Base-by-base conservation (phyloP, 2,888 invertebrate species). In the Augochlorella aurata region DNA sequence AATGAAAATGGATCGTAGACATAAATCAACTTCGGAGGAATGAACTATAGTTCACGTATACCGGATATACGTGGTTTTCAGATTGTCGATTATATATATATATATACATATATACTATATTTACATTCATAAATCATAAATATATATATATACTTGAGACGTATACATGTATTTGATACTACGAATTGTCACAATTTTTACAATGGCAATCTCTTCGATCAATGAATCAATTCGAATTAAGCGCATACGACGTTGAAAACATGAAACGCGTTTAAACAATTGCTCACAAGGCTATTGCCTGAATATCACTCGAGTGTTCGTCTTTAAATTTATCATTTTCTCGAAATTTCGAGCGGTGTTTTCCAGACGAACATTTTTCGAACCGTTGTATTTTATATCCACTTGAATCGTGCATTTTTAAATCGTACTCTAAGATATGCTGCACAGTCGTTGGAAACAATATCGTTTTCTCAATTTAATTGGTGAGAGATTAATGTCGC, bases 101-200 rank as follows among this genome's bases (percentile, higher is more conserved):
- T 69, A 81, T 52, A 79, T 79, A 81, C 67, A 58, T 47, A 77
- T 71, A 79, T 24, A 74, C 38, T 38, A 38, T 38, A 38, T 38
- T 38, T 79, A 82, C 67, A 74, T 69, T 50, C 79, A 69, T 50
- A 49, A 49, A 49, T 14, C 47, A 14, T 49, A 49, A 70, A 52
- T 21, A 79, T 73, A 52, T 21, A 79, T 69, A 79, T 52, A 79
- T 75, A 82, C 69, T 74, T 68, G 78, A 79, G n/a, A 61, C 76
- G 73, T 77, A 77, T 79, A 79, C 85, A 81, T 58, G 77, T 80
- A 84, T 87, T 78, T 78, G 77, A 85, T 87, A 85, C 68, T 52
- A 54, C 52, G 72, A 50, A 77, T 61, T 75, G 82, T 74, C 83
- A 71, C 70, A 65, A 63, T 58, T 72, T 82, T 83, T 74, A 82